Percentiles rank a stretch among this genome's conserved stretches.
These are phyloP conservation scores for Ceyx cyanopectus DNA, from an alignment of 2,113 vertebrate genomes.

Conservation along the genomic window DNA sequence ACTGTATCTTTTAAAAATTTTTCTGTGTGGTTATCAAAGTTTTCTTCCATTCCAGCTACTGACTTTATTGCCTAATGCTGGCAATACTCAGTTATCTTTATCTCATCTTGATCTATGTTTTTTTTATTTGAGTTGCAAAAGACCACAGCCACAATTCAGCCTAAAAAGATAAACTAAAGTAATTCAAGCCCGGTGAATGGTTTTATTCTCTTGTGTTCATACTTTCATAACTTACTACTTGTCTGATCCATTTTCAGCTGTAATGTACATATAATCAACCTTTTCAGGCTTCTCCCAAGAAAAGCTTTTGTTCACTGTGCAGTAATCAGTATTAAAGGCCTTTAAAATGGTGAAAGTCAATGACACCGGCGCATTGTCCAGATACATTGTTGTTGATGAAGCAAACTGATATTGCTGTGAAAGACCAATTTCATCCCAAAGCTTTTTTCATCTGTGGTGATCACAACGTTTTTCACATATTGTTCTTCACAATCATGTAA, in stretches of 20 bases:
- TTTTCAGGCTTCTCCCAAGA: slow-evolving; percentile 55
- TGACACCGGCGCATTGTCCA: slow-evolving; percentile 47
- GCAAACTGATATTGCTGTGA: slow-evolving; percentile 44
- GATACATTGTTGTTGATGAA: slow-evolving; percentile 54
- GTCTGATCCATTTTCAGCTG: slow-evolving; percentile 52
- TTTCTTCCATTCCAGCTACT: slow-evolving; percentile 24
- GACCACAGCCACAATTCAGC: slow-evolving; percentile 53
- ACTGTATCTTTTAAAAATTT: background rate
- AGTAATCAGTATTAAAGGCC: slow-evolving; percentile 57
- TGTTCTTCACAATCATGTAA: background rate
- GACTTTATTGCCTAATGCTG: slow-evolving; percentile 45
- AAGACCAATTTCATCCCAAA: slow-evolving; percentile 62
- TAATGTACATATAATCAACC: slow-evolving; percentile 62
- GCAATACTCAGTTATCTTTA: slow-evolving; percentile 27
- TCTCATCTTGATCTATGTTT: slow-evolving; percentile 63
- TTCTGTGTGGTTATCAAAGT: background rate
- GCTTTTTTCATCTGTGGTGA: slow-evolving; percentile 45
- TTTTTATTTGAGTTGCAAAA: slow-evolving; percentile 64
- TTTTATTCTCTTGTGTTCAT: slow-evolving; percentile 54
- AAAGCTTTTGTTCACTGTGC: slow-evolving; percentile 57
- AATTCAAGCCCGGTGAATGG: slow-evolving; percentile 55
- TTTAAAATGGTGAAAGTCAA: slow-evolving; percentile 65
- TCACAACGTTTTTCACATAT: slow-evolving; percentile 50
- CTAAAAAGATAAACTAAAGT: slow-evolving; percentile 61
- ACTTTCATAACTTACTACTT: slow-evolving; percentile 61